A percentile compares a stretch with the other conserved stretches of the same genome.
Evolutionary conservation across 2,888 invertebrate genomes (phyloP).

Genomic region (Ganaspis brasiliensis): DNA sequence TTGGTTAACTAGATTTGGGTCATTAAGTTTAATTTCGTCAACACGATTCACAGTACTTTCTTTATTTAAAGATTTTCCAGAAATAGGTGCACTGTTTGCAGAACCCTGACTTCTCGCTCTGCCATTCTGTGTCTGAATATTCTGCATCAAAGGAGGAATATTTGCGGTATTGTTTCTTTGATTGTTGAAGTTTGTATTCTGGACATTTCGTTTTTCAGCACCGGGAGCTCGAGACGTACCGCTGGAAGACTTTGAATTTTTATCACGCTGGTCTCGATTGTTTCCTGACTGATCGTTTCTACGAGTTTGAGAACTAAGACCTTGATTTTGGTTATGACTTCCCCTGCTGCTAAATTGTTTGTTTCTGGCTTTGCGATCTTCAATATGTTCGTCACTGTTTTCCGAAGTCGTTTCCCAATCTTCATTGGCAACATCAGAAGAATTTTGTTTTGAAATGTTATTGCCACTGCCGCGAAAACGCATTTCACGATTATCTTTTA

Average conservation of each 20-base stretch:
- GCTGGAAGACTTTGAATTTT: constrained; percentile 69
- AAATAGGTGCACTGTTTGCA: constrained; percentile 69
- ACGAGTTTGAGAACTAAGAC: constrained; percentile 66
- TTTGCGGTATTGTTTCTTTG: constrained; percentile 77
- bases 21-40: constrained; percentile 82
- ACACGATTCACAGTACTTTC: constrained; percentile 81
- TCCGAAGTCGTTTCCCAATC: constrained; percentile 93
- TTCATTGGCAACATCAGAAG: constrained; percentile 83
- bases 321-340: constrained; percentile 55
- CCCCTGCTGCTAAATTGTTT: constrained; percentile 70
- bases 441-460: constrained; percentile 73
- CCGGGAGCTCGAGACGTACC: constrained; percentile 73
- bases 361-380: constrained; percentile 76
- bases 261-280: constrained; percentile 71
- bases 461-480: constrained; percentile 70
- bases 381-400: constrained; percentile 85
- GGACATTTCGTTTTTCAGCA: constrained; percentile 74
- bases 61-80: constrained; percentile 68
- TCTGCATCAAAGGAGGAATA: constrained; percentile 73
- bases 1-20: constrained; percentile 83
- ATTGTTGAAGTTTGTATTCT: constrained; percentile 69
- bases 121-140: constrained; percentile 73
- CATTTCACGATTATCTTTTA: constrained; percentile 75
- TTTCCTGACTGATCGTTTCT: constrained; percentile 67
- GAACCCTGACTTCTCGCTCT: constrained; percentile 74